These are phyloP conservation scores for Cherax destructor DNA, from an alignment of 1,140 invertebrate species.

Conservation along the genomic window DNA sequence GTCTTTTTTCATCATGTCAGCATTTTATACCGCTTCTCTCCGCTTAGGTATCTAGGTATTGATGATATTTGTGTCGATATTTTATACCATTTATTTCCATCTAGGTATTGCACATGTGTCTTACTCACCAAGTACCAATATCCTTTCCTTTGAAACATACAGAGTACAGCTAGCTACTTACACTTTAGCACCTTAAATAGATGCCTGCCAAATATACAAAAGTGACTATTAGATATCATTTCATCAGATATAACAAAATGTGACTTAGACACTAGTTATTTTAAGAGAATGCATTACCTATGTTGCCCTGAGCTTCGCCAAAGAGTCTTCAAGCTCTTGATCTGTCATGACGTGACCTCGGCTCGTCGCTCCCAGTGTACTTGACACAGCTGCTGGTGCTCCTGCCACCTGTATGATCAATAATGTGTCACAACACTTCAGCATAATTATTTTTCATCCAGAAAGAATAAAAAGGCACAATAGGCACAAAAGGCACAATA, in stretches of 20 bases:
- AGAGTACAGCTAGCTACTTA: neutral
- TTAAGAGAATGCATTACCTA: neutral
- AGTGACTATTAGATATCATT: neutral
- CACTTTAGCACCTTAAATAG: neutral
- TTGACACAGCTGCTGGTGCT: constrained; percentile 63
- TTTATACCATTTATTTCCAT: too few species aligned
- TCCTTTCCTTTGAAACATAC: neutral
- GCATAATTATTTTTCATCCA: neutral
- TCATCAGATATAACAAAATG: neutral
- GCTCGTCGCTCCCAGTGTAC: constrained; percentile 46
- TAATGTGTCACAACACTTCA: neutral
- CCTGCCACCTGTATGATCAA: constrained; percentile 36
- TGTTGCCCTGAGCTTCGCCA: constrained; percentile 70
- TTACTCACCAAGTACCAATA: neutral
- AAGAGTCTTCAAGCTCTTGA: constrained; percentile 67
- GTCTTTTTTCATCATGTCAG: too few species aligned
- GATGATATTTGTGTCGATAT: too few species aligned
- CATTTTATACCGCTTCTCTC: too few species aligned
- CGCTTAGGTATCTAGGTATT: too few species aligned
- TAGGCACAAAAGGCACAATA: too few species aligned
- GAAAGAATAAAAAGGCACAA: too few species aligned
- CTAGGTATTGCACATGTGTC: too few species aligned
- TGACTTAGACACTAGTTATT: neutral
- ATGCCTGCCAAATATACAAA: neutral
- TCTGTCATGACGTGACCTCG: constrained; percentile 54